Evolutionary conservation across 2,113 vertebrate genomes (phyloP).

Genomic region (Chlorocebus sabaeus): DNA sequence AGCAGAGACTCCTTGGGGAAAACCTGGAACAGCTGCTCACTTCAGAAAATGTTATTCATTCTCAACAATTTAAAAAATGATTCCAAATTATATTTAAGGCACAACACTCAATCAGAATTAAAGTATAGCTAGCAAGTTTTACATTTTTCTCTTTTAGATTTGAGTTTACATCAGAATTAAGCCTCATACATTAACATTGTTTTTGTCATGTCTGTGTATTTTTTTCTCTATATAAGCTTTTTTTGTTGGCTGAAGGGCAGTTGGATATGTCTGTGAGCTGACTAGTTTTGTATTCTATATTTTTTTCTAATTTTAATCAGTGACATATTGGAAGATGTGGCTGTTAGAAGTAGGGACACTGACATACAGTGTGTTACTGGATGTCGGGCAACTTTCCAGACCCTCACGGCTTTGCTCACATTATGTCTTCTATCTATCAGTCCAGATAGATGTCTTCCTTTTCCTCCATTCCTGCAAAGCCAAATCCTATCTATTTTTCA

Average conservation of each 20-base stretch:
- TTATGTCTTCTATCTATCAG: background rate
- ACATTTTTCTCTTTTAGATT: slow-evolving; percentile 2
- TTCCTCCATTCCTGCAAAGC: background rate
- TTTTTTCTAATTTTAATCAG: slow-evolving; percentile 8
- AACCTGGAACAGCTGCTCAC: slow-evolving; percentile 5
- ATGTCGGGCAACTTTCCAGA: background rate
- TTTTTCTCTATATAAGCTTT: slow-evolving; percentile 8
- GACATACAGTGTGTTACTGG: background rate
- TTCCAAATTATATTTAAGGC: slow-evolving; percentile 37
- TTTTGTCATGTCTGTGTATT: background rate
- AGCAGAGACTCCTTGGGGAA: slow-evolving; percentile 19
- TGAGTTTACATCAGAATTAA: background rate
- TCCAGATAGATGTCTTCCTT: background rate
- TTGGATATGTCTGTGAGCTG: background rate
- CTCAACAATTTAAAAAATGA: background rate
- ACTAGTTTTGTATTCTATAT: background rate
- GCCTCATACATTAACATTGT: background rate
- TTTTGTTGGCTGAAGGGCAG: background rate
- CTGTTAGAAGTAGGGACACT: background rate
- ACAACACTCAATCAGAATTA: slow-evolving; percentile 20
- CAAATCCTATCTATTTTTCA: slow-evolving; percentile 25
- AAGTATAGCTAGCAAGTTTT: background rate
- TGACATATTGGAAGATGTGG: slow-evolving; percentile 8
- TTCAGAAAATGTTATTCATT: slow-evolving; percentile 31
- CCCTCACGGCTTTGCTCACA: background rate